Percentiles rank a stretch among this genome's conserved stretches.
Conservation (phyloP, 1,140 invertebrate genomes). For the Rhyacophila brunnea region DNA sequence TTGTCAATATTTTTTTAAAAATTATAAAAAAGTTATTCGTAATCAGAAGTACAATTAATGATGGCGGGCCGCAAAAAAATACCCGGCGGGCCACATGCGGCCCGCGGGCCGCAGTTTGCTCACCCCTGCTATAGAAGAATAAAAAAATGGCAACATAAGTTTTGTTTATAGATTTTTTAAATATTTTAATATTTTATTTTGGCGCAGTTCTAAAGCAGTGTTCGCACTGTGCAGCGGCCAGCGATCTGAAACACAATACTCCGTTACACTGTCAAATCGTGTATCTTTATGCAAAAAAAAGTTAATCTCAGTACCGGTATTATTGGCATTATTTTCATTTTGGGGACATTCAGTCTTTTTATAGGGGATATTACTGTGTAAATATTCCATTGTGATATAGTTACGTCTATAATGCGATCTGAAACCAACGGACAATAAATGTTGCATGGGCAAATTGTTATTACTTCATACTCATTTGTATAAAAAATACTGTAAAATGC, state of each 20-base stretch:
- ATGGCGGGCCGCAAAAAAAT: too few species aligned
- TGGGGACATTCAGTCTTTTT: constrained; percentile 11
- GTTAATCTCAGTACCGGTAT: constrained; percentile 29
- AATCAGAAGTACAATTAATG: too few species aligned
- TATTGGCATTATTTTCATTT: constrained; percentile 6
- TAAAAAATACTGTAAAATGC: too few species aligned
- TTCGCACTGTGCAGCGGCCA: background rate
- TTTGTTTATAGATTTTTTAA: too few species aligned
- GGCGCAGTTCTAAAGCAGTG: too few species aligned
- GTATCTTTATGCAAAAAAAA: constrained; percentile 29
- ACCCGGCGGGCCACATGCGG: too few species aligned
- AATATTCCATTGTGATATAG: constrained; percentile 10
- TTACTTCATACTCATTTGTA: background rate
- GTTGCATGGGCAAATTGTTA: background rate
- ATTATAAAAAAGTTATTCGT: too few species aligned
- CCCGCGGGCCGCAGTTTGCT: too few species aligned
- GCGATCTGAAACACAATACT: background rate
- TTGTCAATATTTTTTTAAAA: too few species aligned
- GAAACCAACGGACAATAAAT: background rate
- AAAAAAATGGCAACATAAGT: too few species aligned
- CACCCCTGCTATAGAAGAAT: too few species aligned
- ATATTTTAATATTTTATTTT: too few species aligned
- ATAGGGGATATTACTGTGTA: constrained; percentile 13
- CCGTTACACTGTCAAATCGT: constrained; percentile 16
- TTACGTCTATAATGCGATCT: background rate